These are phyloP conservation scores for Sebastes itinus DNA, from an alignment of 2,797 vertebrate species.

Conservation along the genomic window DNA sequence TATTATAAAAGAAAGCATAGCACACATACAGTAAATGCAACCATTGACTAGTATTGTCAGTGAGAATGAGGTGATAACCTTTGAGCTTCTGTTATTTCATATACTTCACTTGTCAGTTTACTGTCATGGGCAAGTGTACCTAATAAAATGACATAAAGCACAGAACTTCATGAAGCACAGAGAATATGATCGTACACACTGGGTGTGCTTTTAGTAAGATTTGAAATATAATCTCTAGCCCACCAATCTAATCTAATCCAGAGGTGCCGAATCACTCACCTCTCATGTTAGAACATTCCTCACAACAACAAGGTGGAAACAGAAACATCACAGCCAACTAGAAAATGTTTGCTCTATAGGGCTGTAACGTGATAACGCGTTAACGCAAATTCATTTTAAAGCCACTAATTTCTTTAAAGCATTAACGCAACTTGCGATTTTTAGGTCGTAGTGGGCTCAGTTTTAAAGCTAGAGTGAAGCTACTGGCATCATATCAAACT, in stretches of 20 bases:
- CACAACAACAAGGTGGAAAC: neutral
- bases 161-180: no score
- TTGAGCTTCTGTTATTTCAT: neutral
- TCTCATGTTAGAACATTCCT: neutral
- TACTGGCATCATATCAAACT: no score
- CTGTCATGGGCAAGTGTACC: neutral
- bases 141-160: neutral
- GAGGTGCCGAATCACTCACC: neutral
- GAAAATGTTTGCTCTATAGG: neutral
- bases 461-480: no score
- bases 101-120: neutral
- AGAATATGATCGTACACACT: neutral
- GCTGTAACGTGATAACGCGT: no score
- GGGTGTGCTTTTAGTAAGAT: neutral
- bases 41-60: no score
- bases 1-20: neutral
- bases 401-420: no score
- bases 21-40: neutral
- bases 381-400: fast-evolving
- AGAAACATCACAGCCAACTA: neutral
- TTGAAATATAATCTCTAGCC: neutral
- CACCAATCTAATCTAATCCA: neutral
- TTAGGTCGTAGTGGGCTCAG: no score
- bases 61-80: neutral
- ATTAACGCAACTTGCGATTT: no score